These are phyloP conservation scores for Alligator sinensis DNA, from an alignment of 2,113 vertebrate species.

Conservation along the genomic window DNA sequence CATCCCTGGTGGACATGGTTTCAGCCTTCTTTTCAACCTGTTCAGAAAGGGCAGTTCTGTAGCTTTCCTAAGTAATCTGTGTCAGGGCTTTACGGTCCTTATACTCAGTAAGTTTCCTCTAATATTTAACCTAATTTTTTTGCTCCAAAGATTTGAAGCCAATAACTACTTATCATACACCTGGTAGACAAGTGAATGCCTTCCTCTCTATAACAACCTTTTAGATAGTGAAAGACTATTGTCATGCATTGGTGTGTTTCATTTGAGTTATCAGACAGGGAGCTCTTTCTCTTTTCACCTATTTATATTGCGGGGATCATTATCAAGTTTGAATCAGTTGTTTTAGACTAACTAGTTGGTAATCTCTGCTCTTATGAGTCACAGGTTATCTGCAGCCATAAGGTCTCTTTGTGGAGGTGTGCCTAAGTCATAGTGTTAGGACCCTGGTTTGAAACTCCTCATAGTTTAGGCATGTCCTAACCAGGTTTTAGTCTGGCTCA, in stretches of 20 bases:
- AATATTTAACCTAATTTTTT: not conserved
- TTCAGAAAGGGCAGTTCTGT: too few relatives aligned
- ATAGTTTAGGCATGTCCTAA: not conserved
- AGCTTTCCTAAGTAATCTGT: too few relatives aligned
- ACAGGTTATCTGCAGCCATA: not conserved
- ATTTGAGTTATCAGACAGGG: not conserved
- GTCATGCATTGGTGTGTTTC: not conserved
- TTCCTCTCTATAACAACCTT: not conserved
- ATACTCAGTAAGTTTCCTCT: not conserved
- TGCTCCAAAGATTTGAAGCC: not conserved
- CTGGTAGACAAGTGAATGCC: fast-evolving
- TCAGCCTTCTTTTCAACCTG: too few relatives aligned
- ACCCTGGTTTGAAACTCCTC: not conserved
- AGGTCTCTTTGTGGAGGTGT: fast-evolving
- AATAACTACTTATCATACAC: too few relatives aligned
- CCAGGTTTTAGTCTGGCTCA: not conserved
- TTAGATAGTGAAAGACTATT: fast-evolving
- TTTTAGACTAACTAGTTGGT: not conserved
- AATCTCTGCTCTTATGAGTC: not conserved
- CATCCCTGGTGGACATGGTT: too few relatives aligned
- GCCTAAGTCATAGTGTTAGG: not conserved
- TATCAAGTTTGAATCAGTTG: not conserved
- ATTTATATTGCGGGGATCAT: fast-evolving
- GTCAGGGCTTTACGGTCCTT: not conserved
- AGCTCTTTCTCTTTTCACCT: not conserved